phyloP scores from a whole-genome alignment of 1,140 invertebrate species.

The Vanessa atalanta region DNA sequence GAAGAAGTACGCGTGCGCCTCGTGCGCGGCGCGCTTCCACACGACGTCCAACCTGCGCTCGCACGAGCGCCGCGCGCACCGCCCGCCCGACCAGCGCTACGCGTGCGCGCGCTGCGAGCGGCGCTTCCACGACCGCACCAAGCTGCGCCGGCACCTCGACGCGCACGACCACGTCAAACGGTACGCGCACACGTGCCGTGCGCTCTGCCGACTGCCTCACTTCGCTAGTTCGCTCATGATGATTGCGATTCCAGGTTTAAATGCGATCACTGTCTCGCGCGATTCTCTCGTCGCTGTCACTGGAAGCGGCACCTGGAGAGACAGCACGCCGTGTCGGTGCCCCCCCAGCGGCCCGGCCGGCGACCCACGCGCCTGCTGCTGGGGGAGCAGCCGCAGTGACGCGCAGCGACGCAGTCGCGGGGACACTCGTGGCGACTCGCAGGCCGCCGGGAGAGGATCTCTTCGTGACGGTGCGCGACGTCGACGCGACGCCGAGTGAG shows the following conservation, averaged over 20 bases:
- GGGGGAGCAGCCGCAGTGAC: too few relatives aligned
- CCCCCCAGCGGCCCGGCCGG: constrained; percentile 49
- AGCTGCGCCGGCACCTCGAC: constrained; percentile 57
- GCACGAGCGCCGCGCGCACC: constrained; percentile 41
- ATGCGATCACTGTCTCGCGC: constrained; percentile 57
- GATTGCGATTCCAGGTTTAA: constrained; percentile 46
- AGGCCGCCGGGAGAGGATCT: too few relatives aligned
- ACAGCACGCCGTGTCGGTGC: constrained; percentile 54
- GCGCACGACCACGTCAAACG: constrained; percentile 56
- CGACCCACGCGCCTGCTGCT: constrained; percentile 39
- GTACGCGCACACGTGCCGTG: constrained; percentile 25
- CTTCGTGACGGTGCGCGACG: too few relatives aligned
- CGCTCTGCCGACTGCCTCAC: too few relatives aligned
- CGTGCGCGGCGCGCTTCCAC: constrained; percentile 47
- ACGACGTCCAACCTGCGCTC: constrained; percentile 53
- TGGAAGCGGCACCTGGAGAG: constrained; percentile 64
- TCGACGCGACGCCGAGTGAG: too few relatives aligned
- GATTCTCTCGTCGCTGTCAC: constrained; percentile 58
- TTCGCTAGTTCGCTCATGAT: neutral
- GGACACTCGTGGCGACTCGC: too few relatives aligned
- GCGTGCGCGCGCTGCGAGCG: constrained; percentile 46
- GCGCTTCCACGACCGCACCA: constrained; percentile 52
- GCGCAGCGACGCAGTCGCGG: too few relatives aligned
- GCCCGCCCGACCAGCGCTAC: constrained; percentile 42
- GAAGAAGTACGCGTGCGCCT: constrained; percentile 54